Conservation (phyloP, 1,140 invertebrate genomes). For the Drosophila kohkoa region DNA sequence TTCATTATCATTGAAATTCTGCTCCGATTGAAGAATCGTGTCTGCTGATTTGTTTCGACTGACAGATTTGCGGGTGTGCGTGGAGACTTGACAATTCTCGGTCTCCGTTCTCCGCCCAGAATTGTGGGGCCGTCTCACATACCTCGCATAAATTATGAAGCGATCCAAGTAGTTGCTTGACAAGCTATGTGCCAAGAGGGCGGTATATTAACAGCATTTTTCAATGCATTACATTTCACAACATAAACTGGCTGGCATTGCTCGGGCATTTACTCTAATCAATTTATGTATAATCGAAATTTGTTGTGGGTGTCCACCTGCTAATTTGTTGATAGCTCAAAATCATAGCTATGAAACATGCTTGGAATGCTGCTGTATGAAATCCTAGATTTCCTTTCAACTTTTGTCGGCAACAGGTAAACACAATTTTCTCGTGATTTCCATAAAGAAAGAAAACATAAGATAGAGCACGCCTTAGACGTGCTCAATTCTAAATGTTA, state of each 20-base stretch:
- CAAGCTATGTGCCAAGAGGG: slow-evolving; percentile 16
- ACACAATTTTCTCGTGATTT: slow-evolving; percentile 14
- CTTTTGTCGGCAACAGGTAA: slow-evolving; percentile 20
- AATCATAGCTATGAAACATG: neutral
- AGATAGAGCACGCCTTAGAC: slow-evolving; percentile 20
- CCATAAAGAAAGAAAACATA: neutral
- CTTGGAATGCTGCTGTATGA: slow-evolving; percentile 11
- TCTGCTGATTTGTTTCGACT: slow-evolving; percentile 23
- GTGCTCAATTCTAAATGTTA: slow-evolving; percentile 13
- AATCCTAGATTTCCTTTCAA: slow-evolving; percentile 14
- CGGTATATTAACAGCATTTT: slow-evolving; percentile 19
- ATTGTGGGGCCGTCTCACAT: slow-evolving; percentile 49
- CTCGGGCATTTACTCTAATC: slow-evolving; percentile 43
- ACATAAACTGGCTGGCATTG: neutral
- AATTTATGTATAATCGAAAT: slow-evolving; percentile 55
- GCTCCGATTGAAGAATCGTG: slow-evolving; percentile 19
- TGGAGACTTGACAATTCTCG: slow-evolving; percentile 14
- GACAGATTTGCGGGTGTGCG: slow-evolving; percentile 36
- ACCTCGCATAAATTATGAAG: slow-evolving; percentile 70
- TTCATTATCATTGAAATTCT: neutral
- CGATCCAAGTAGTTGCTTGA: slow-evolving; percentile 32
- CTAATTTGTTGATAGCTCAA: slow-evolving; percentile 48
- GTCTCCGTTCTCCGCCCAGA: slow-evolving; percentile 32
- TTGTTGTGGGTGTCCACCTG: slow-evolving; percentile 58
- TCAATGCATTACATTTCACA: neutral